Percentiles rank a stretch among this genome's conserved stretches.
These are phyloP conservation scores for Tetranychus urticae DNA, from an alignment of 1,140 invertebrate species.

Conservation along the genomic window DNA sequence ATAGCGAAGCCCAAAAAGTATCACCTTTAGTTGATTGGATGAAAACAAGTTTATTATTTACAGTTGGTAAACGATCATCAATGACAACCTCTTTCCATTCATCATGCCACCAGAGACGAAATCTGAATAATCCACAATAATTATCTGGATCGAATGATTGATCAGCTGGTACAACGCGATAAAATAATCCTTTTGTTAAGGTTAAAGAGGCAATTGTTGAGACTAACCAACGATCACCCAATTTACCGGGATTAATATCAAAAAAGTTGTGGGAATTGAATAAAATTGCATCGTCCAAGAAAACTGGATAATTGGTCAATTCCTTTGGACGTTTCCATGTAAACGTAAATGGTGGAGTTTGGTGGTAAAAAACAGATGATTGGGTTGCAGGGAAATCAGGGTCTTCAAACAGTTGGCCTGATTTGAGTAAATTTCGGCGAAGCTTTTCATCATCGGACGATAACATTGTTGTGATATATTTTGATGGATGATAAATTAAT, in stretches of 20 bases:
- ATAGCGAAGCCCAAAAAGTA: conserved; percentile 77
- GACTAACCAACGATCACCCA: conserved; percentile 72
- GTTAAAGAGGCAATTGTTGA: conserved; percentile 53
- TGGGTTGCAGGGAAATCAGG: conserved; percentile 67
- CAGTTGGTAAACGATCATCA: conserved; percentile 81
- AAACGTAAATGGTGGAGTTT: conserved; percentile 71
- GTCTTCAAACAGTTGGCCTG: conserved; percentile 66
- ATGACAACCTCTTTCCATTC: conserved; percentile 87
- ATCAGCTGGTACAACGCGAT: conserved; percentile 77
- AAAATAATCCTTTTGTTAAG: conserved; percentile 65
- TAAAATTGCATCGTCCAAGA: conserved; percentile 41
- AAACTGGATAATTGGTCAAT: conserved; percentile 42
- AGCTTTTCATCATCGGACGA: conserved; percentile 48
- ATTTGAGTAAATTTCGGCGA: conserved; percentile 45
- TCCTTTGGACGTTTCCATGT: conserved; percentile 77
- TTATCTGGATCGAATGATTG: conserved; percentile 41
- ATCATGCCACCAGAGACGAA: conserved; percentile 84
- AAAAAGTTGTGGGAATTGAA: conserved; percentile 32
- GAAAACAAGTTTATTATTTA: conserved; percentile 71
- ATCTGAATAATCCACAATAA: conserved; percentile 55
- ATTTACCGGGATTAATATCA: conserved; percentile 59
- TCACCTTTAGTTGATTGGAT: conserved; percentile 62
- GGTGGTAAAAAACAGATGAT: conserved; percentile 70
- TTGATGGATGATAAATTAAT: not conserved
- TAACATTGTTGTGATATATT: not conserved